A percentile compares a stretch with the other conserved stretches of the same genome.
phyloP scores from a whole-genome alignment of 2,888 invertebrate genomes.

The Nemapogon koenigi region DNA sequence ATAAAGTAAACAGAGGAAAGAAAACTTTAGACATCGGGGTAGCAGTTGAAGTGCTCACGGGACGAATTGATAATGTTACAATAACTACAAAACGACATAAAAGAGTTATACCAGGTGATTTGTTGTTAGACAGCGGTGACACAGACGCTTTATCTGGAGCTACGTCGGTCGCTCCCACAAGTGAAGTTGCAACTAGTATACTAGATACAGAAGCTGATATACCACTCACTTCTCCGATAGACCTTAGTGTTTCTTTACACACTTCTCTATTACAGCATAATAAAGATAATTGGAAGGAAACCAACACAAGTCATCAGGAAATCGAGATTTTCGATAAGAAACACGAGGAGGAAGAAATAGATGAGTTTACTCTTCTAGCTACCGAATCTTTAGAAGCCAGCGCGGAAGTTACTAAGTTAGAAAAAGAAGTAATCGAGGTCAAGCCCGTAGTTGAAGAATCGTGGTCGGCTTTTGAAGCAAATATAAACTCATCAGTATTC shows the following conservation, averaged over 20 bases:
- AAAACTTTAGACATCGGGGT: slow-evolving; percentile 83
- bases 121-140: slow-evolving; percentile 70
- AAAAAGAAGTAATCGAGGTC: slow-evolving; percentile 39
- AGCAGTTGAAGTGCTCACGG: slow-evolving; percentile 87
- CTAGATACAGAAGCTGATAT: slow-evolving; percentile 78
- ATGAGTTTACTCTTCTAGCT: slow-evolving; percentile 80
- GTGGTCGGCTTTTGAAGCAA: slow-evolving; percentile 73
- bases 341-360: slow-evolving; percentile 69
- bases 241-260: slow-evolving; percentile 71
- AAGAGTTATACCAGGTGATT: slow-evolving; percentile 70
- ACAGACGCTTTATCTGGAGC: slow-evolving; percentile 20
- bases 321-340: slow-evolving; percentile 18
- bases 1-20: slow-evolving; percentile 72
- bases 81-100: slow-evolving; percentile 63
- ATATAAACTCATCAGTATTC: slow-evolving; percentile 48
- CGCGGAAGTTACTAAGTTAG: slow-evolving; percentile 51
- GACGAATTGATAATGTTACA: slow-evolving; percentile 78
- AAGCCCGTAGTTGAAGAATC: slow-evolving; percentile 57
- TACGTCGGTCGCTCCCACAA: not conserved
- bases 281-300: slow-evolving; percentile 24
- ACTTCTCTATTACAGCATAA: slow-evolving; percentile 57
- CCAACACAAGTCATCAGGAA: slow-evolving; percentile 19
- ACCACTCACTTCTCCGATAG: slow-evolving; percentile 72
- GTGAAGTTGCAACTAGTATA: slow-evolving; percentile 68
- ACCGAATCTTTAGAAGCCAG: slow-evolving; percentile 74